A percentile compares a stretch with the other conserved stretches of the same genome.
These are phyloP conservation scores for Lycaon pictus DNA, from an alignment of 2,113 vertebrate species.

Conservation along the genomic window DNA sequence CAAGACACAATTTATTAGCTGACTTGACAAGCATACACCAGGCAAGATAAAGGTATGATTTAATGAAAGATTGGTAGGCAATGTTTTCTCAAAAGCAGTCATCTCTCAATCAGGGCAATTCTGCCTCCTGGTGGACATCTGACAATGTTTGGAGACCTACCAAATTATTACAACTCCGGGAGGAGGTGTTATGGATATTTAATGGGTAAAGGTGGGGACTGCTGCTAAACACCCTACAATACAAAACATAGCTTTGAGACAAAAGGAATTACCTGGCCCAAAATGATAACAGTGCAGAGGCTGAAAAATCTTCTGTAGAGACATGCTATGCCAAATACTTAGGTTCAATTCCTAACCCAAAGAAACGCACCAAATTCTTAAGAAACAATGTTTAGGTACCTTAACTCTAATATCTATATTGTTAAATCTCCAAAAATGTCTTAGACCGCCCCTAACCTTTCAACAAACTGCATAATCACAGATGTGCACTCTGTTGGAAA, in stretches of 20 bases:
- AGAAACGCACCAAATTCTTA: slow-evolving; percentile 11
- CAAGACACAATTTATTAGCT: slow-evolving; percentile 23
- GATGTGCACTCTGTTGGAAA: slow-evolving; percentile 42
- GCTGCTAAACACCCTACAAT: neutral
- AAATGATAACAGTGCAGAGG: neutral
- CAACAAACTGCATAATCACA: slow-evolving; percentile 50
- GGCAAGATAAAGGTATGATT: slow-evolving; percentile 31
- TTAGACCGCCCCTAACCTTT: neutral
- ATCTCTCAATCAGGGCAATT: neutral
- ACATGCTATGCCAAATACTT: neutral
- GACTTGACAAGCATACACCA: slow-evolving; percentile 8
- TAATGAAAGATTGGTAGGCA: slow-evolving; percentile 26
- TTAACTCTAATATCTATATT: neutral
- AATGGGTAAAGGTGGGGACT: neutral
- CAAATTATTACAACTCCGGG: neutral
- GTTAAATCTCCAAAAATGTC: slow-evolving; percentile 37
- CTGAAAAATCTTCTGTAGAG: neutral
- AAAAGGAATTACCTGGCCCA: neutral
- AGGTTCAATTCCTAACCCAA: slow-evolving; percentile 41
- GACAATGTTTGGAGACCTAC: neutral
- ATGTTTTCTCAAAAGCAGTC: neutral
- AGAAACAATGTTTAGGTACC: neutral
- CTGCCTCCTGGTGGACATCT: neutral
- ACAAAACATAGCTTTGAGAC: neutral
- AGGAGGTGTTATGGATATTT: neutral